Base-by-base conservation (phyloP, 2,797 vertebrate species). In the Sparidentex hasta region DNA sequence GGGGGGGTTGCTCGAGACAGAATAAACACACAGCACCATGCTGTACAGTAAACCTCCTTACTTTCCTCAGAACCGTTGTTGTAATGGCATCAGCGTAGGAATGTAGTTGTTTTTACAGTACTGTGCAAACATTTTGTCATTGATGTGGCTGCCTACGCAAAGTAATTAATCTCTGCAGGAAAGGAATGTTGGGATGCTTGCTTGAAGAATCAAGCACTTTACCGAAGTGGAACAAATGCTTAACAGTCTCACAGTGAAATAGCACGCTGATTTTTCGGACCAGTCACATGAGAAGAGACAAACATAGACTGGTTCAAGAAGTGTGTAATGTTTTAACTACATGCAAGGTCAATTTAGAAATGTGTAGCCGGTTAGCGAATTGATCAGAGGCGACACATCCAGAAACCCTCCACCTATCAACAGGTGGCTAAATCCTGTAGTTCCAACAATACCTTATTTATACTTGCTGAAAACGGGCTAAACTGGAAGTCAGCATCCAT, bases 31-130 rank as follows among this genome's bases (percentile, higher is more conserved):
- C 23, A 47, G 9, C 5, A 17, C 13, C 11, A 52, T 3, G 13
- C 51, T 8, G 57, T 68, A 71, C 47, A n/a, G 65, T 67, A 62
- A 51, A 68, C 56, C 61, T 50, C 20, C 33, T 43, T 21, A 11
- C 41, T 46, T 3, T 3, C 23, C 38, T 64, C 44, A 46, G 21
- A 48, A 12, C 16, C 12, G 11, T 11, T n/a, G 20, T 16, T 46
- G 61, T 51, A 59, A 77, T 46, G 50, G 33, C 62, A 54, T 62
- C 20, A 51, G 61, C 48, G 48, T 11, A 21, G 20, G 48, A n/a
- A 57, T 51, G 3, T 11, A 44, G 64, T n/a, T 43, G 61, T 56
- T 58, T 65, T 56, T 56, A 14, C 51, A 54, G 48, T 41, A 38
- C 64, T 1, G 38, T 43, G 25, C 51, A 74, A 48, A 66, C 58